phyloP scores from a whole-genome alignment of 2,113 vertebrate genomes.

The Apaloderma vittatum region DNA sequence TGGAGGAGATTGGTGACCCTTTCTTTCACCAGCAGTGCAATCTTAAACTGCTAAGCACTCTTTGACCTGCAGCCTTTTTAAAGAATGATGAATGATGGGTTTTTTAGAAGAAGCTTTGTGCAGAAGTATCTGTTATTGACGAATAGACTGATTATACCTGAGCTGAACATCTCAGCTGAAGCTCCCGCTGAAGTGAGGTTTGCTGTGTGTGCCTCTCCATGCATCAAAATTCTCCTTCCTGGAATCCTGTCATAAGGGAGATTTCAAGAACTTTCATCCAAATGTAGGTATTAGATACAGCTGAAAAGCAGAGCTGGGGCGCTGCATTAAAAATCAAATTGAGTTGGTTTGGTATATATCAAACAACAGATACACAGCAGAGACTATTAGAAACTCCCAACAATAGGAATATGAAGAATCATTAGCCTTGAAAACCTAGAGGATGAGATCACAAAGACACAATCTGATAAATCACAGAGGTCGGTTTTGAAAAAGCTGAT shows the following conservation, averaged over 20 bases:
- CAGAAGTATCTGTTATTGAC: background rate
- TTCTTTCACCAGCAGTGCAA: background rate
- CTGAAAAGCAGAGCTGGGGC: background rate
- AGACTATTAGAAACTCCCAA: background rate
- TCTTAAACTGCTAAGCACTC: background rate
- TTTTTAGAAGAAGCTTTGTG: background rate
- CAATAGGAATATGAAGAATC: background rate
- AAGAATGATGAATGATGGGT: background rate
- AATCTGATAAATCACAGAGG: slow-evolving; percentile 35
- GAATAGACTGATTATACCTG: background rate
- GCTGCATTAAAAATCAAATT: background rate
- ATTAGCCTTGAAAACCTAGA: slow-evolving; percentile 33
- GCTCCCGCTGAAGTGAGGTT: rapidly evolving
- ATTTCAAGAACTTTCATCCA: background rate
- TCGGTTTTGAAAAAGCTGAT: background rate
- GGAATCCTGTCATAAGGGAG: background rate
- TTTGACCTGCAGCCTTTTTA: background rate
- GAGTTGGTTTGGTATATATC: background rate
- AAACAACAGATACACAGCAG: background rate
- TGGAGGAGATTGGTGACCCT: background rate
- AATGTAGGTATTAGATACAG: background rate
- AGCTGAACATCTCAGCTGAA: background rate
- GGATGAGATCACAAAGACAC: slow-evolving; percentile 31
- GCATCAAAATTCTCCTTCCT: background rate
- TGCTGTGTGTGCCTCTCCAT: background rate